phyloP scores from a whole-genome alignment of 1,140 invertebrate genomes.

The Leptestheria dahalacensis region DNA sequence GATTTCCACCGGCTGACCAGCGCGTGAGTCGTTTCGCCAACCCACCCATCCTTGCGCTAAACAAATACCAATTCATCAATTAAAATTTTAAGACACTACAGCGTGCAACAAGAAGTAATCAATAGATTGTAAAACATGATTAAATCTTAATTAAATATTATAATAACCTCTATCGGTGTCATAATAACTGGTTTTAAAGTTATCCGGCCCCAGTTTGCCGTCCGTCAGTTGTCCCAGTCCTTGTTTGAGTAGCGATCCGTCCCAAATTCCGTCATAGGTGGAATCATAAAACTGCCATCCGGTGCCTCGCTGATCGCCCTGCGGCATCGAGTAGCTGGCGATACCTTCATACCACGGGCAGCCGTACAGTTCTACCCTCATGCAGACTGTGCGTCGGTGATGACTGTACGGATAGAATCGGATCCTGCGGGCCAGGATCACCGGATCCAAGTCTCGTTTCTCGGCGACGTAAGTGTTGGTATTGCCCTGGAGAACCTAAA shows the following conservation, averaged over 20 bases:
- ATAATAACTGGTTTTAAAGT: conserved; percentile 52
- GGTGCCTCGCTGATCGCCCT: conserved; percentile 55
- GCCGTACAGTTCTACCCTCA: conserved; percentile 79
- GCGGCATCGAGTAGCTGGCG: conserved; percentile 64
- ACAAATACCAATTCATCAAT: conserved; percentile 4
- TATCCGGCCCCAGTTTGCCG: conserved; percentile 50
- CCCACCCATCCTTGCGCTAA: conserved; percentile 75
- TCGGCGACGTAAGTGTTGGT: conserved; percentile 70
- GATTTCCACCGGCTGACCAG: conserved; percentile 48
- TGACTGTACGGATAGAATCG: conserved; percentile 76
- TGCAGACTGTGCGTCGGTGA: conserved; percentile 75
- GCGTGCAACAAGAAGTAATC: neutral
- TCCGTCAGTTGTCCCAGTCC: conserved; percentile 81
- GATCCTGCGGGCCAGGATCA: conserved; percentile 68
- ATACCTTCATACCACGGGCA: conserved; percentile 74
- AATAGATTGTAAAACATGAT: neutral
- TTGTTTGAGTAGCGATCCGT: conserved; percentile 42
- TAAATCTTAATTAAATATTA: neutral
- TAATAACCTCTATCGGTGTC: conserved; percentile 35
- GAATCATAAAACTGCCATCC: conserved; percentile 74
- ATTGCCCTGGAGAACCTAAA: conserved; percentile 72
- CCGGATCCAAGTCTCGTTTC: conserved; percentile 58
- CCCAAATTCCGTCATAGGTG: conserved; percentile 78
- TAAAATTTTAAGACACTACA: neutral
- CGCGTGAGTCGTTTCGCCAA: conserved; percentile 66